Base-by-base conservation (phyloP, 2,888 invertebrate genomes). In the Hofmannophila pseudospretella region DNA sequence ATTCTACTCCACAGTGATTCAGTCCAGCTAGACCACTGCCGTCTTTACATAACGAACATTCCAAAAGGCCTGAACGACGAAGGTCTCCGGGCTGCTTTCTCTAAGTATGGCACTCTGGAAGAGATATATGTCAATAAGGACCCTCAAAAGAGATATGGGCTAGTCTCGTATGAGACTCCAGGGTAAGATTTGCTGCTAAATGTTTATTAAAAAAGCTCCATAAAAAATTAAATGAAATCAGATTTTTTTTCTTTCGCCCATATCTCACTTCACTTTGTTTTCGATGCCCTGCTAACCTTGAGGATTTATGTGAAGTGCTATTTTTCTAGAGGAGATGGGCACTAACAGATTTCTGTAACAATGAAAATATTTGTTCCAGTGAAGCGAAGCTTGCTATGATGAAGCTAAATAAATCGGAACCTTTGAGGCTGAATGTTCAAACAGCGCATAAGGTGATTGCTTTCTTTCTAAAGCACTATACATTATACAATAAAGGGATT, bases 301-400 rank as follows among this genome's bases (percentile, higher is more conserved):
- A n/a, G n/a, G n/a, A n/a, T n/a, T n/a, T n/a, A n/a, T n/a, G n/a
- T n/a, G n/a, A n/a, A n/a, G n/a, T n/a, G n/a, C n/a, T n/a, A n/a
- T n/a, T n/a, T n/a, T n/a, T n/a, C n/a, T n/a, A n/a, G n/a, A n/a
- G n/a, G n/a, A n/a, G n/a, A n/a, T n/a, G n/a, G n/a, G n/a, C n/a
- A n/a, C n/a, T n/a, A n/a, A n/a, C n/a, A 7, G 7, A 29, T 29
- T 12, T 29, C 7, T 31, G 20, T 20, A 2, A 20, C 9, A 20
- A 8, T 28, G n/a, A n/a, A n/a, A n/a, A n/a, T n/a, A n/a, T 48
- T 42, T 50, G 30, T 75, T 64, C 7, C 68, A 85, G 85, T 1
- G 79, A 82, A 51, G 85, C 84, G 0, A 77, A 70, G 27, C 30
- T 74, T 1, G 84, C 84, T 0, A 74, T 85, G 78, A 77, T 75